Conservation (phyloP, 1,140 invertebrate genomes). For the Ceratosolen fusciceps region DNA sequence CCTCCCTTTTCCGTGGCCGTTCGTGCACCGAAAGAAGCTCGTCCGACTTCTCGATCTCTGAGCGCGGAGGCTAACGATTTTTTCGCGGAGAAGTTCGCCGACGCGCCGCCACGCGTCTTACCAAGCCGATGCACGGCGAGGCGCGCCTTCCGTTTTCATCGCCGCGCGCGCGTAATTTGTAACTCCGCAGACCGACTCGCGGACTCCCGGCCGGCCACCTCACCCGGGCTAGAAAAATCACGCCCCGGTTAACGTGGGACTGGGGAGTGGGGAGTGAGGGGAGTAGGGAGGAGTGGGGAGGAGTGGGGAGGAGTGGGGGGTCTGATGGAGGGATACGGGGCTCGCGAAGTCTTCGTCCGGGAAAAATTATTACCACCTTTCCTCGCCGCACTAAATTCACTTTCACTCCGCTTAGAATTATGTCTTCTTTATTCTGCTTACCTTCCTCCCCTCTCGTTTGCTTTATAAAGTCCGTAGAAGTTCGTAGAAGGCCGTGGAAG, state of each 20-base stretch:
- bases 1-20: background rate
- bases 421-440: no score
- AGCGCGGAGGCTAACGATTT: conserved; percentile 26
- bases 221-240: background rate
- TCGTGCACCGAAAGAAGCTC: background rate
- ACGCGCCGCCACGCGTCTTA: background rate
- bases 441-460: no score
- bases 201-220: no score
- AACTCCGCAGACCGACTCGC: background rate
- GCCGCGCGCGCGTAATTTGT: conserved; percentile 22
- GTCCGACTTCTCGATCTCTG: background rate
- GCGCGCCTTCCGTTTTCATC: conserved; percentile 30
- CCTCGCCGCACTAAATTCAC: background rate
- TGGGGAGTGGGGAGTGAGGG: no score
- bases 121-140: background rate
- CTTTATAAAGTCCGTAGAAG: no score
- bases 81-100: conserved; percentile 10
- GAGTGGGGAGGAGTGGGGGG: no score
- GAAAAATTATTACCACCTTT: background rate
- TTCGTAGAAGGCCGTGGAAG: no score
- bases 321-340: no score
- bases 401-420: background rate
- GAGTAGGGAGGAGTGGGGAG: no score
- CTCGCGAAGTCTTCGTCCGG: background rate
- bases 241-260: background rate